Base-by-base conservation (phyloP, 2,113 vertebrate genomes). In the Acrocephalus kingi region DNA sequence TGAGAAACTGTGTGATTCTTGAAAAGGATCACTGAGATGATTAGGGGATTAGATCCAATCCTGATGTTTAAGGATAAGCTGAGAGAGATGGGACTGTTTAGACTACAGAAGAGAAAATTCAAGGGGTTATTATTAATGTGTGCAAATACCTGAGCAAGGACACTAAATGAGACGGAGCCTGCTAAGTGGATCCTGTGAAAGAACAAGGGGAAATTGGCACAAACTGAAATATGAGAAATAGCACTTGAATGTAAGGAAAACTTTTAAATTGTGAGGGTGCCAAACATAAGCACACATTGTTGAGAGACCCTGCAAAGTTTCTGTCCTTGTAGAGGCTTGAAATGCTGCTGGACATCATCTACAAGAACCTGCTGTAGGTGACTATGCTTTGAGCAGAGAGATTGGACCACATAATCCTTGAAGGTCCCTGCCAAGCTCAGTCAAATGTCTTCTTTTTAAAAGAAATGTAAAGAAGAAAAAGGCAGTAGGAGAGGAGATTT, bases 321-420 rank as follows among this genome's bases (percentile, higher is more conserved):
- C 59, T 15, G 4, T 45, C 27, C n/a, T 74, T 39, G 4, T 13
- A 30, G 24, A 23, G 74, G 9, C 25, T 92, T 63, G 56, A 81
- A 84, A 64, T 0, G 0, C 0, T 0, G 4, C 5, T 58, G 68
- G n/a, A 54, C 15, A 8, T 41, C 6, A 6, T 51, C 12, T 30
- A 22, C 30, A 39, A 63, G 21, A 74, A 62, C 39, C 30, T 43
- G 15, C 20, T 55, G 10, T 64, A 56, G 39, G n/a, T 56, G 48
- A 41, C 30, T 19, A 15, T 37, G 25, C n/a, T 90, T 49, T 69
- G 25, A 69, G 41, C 41, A 76, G 15, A 56, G 41, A 58, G 2
- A 30, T 55, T 83, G 25, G 13, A 67, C 25, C 71, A 39, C 19
- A 10, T n/a, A 19, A 11, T 66, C 37, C 81, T 31, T 6, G 9